Evolutionary conservation across 92 coral and sea anemone genomes (phyloP), one percentile per base, ranked within the genome.

Genomic region (Anthopleura xanthogrammica): DNA sequence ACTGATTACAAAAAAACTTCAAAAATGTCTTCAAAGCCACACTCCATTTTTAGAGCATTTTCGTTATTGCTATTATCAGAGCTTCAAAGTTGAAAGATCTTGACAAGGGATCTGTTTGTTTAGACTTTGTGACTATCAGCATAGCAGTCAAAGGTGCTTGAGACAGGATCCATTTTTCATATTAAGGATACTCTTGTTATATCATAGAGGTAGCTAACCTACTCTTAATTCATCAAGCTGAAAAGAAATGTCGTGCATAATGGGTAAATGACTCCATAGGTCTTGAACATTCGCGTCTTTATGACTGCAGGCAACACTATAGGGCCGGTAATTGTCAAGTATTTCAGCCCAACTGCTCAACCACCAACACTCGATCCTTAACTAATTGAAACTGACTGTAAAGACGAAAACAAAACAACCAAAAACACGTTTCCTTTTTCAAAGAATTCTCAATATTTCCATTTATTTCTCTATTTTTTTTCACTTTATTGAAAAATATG

Each of bases 371-470:
- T 62, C 29, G 70, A 62, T 62, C 70, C 70, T 20, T 62, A n/a
- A 62, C 39, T 62, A 62, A 62, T 62, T 62, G 70, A 62, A 62
- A 62, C 70, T 62, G 70, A 62, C 70, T 62, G 70, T 14, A 62
- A 23, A 1, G 11, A 50, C 1, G 16, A 11, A 54, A 54, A 11
- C 17, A 62, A 62, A n/a, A 20, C 70, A n/a, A 62, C 70, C 3
- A 19, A 2, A 54, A 54, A 11, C 7, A 54, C 58, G 11, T 11
- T 12, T 54, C 10, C 11, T 3, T 7, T 1, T 54, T 10, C 58
- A 50, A 50, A 50, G 11, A 50, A 0, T 50, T 2, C 58, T 54
- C 58, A 13, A 11, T 13, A 5, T 11, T 54, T 54, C 14, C 16
- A 11, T 2, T 54, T 54, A 9, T 11, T 54, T 54, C 2, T 12